phyloP scores from a whole-genome alignment of 2,888 invertebrate species.

The Holacanthella duospinosa region DNA sequence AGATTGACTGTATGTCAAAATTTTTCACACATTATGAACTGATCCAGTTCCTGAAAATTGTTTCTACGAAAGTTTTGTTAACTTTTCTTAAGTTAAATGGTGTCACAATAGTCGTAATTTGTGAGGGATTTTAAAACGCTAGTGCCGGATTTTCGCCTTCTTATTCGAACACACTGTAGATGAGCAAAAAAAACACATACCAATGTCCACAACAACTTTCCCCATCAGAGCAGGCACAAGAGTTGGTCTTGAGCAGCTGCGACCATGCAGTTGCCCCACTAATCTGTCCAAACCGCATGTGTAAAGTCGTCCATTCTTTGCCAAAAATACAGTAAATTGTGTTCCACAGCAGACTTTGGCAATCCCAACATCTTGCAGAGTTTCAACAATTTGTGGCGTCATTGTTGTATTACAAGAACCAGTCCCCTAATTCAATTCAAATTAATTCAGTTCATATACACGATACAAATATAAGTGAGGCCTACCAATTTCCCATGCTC shows the following conservation, averaged over 20 bases:
- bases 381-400: constrained; percentile 45
- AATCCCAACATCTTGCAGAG: constrained; percentile 48
- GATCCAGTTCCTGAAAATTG: too few species aligned
- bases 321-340: constrained; percentile 53
- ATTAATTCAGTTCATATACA: not conserved
- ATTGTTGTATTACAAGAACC: constrained; percentile 22
- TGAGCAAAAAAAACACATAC: too few species aligned
- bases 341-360: constrained; percentile 55
- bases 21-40: too few species aligned
- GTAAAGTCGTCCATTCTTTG: constrained; percentile 49
- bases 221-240: constrained; percentile 37
- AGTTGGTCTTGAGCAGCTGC: constrained; percentile 48
- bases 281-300: constrained; percentile 53
- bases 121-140: too few species aligned
- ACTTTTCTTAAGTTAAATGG: too few species aligned
- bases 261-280: constrained; percentile 49
- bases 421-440: constrained; percentile 10
- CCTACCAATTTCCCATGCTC: constrained; percentile 52
- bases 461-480: not conserved
- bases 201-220: not conserved
- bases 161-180: too few species aligned
- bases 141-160: too few species aligned
- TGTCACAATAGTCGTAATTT: too few species aligned
- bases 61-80: too few species aligned
- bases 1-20: too few species aligned